A percentile compares a stretch with the other conserved stretches of the same genome.
phyloP scores from a whole-genome alignment of 1,140 invertebrate species.

The Philotrypesis tridentata region DNA sequence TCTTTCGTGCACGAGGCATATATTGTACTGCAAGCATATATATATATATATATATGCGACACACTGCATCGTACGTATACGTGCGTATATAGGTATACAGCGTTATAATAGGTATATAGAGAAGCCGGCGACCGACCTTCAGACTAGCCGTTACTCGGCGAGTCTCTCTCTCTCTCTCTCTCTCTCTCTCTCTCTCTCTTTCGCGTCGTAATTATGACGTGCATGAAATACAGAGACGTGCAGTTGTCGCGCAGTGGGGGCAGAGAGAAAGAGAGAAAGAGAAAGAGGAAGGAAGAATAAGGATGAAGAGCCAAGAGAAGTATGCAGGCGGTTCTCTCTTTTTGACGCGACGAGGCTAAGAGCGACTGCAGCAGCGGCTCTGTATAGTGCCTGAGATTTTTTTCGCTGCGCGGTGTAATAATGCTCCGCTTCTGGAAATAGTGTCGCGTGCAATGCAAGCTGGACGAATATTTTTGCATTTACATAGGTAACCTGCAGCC shows the following conservation, averaged over 20 bases:
- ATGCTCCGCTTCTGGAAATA: too few species aligned
- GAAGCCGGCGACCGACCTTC: conserved; percentile 34
- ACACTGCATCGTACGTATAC: background rate
- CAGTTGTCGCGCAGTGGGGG: too few species aligned
- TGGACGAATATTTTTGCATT: too few species aligned
- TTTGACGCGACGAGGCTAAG: background rate
- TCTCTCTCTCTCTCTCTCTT: too few species aligned
- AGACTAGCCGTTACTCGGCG: conserved; percentile 11
- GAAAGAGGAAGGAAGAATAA: conserved; percentile 11
- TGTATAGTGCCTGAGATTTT: background rate
- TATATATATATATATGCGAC: background rate
- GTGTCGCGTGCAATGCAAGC: too few species aligned
- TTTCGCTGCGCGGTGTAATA: background rate
- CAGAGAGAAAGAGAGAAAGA: background rate
- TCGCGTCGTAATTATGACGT: conserved; percentile 30
- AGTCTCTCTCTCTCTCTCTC: too few species aligned
- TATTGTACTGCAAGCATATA: too few species aligned
- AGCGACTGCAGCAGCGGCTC: too few species aligned
- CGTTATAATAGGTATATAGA: too few species aligned
- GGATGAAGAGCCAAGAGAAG: background rate
- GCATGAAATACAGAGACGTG: conserved; percentile 24
- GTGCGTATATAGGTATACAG: background rate
- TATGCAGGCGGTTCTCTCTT: background rate
- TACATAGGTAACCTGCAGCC: too few species aligned
- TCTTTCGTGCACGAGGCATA: too few species aligned